Conservation (phyloP, 2,113 vertebrate genomes). For the Stomatorhinus ivindoensis region DNA sequence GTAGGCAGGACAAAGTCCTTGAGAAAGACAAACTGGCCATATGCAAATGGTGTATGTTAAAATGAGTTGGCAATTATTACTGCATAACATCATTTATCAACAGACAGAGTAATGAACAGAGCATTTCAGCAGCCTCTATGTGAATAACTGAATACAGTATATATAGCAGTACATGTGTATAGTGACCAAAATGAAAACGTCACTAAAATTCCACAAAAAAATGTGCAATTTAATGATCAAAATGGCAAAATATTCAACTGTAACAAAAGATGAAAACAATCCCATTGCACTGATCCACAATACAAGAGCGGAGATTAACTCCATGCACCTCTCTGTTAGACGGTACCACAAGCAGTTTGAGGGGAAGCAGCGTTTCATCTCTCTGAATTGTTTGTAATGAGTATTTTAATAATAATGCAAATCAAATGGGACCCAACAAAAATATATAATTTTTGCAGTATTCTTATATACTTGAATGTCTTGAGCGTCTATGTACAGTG, state of each 20-base stretch:
- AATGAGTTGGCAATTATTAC: not conserved
- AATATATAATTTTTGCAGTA: not conserved
- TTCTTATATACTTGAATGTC: not conserved
- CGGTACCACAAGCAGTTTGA: not conserved
- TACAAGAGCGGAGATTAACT: not conserved
- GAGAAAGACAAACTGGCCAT: not conserved
- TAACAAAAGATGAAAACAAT: not conserved
- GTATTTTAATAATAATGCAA: not conserved
- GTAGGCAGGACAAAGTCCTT: not conserved
- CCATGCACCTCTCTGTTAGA: not conserved
- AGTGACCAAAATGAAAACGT: not conserved
- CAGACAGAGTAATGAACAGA: constrained; percentile 1
- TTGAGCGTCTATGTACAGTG: not conserved
- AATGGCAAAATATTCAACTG: not conserved
- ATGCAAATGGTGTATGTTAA: not conserved
- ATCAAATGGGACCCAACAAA: not conserved
- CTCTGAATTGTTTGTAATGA: not conserved
- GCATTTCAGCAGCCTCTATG: not conserved
- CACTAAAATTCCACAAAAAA: not conserved
- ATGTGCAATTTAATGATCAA: not conserved
- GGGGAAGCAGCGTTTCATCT: not conserved
- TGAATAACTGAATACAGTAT: not conserved
- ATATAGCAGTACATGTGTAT: not conserved
- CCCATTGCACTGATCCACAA: not conserved
- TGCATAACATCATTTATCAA: not conserved